These are phyloP conservation scores for Papilio polyxenes DNA, from an alignment of 1,140 invertebrate species.

Conservation along the genomic window DNA sequence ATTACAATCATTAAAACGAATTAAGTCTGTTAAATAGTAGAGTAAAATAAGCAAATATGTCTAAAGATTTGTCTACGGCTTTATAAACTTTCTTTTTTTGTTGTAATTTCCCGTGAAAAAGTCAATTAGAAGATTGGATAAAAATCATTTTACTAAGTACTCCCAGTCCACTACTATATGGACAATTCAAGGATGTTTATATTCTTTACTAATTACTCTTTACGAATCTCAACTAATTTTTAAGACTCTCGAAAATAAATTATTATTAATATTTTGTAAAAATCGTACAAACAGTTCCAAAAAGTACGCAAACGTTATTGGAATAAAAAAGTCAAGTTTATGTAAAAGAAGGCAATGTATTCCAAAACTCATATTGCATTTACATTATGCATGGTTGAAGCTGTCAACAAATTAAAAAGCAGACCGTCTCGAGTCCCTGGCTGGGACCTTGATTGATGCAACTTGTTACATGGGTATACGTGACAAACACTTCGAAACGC, in stretches of 20 bases:
- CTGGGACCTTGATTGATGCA: conserved; percentile 9
- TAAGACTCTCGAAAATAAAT: no score
- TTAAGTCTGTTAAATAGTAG: neutral
- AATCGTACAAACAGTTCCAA: no score
- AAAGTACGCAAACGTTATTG: no score
- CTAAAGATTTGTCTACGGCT: neutral
- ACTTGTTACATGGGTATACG: neutral
- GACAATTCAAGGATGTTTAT: no score
- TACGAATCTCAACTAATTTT: no score
- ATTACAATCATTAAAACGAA: neutral
- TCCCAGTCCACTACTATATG: no score
- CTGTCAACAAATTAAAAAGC: neutral
- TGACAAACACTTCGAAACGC: conserved; percentile 5
- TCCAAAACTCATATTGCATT: neutral
- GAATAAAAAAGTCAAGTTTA: neutral
- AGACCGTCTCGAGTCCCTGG: neutral
- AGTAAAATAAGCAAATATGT: neutral
- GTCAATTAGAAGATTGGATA: no score
- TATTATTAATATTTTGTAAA: no score
- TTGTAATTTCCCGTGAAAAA: no score
- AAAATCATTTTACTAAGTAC: no score
- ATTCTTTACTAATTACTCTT: no score
- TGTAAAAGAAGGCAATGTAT: neutral
- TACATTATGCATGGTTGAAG: neutral
- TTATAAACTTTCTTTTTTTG: neutral